phyloP scores from a whole-genome alignment of 2,113 vertebrate species.

The Malurus alboscapulatus region DNA sequence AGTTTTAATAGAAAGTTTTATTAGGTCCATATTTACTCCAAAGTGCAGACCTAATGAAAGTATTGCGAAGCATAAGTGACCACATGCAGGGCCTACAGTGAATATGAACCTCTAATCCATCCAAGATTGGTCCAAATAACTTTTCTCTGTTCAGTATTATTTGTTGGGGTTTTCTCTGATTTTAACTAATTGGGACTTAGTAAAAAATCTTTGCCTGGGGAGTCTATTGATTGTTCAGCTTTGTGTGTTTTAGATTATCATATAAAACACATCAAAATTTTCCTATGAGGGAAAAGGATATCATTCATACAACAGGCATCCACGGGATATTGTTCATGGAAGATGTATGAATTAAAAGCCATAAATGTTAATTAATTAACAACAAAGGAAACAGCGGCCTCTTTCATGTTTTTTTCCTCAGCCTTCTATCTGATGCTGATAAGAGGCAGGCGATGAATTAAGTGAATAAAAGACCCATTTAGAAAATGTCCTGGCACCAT shows the following conservation, averaged over 20 bases:
- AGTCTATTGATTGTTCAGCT: not conserved
- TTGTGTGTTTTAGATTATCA: not conserved
- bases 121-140: not conserved
- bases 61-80: not conserved
- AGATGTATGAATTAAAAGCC: not conserved
- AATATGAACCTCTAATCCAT: not conserved
- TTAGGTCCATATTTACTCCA: not conserved
- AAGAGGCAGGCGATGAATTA: not conserved
- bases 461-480: not conserved
- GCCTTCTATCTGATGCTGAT: not conserved
- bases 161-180: not conserved
- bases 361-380: slow-evolving; percentile 3
- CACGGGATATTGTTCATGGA: not conserved
- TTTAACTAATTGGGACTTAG: not conserved
- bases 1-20: not conserved
- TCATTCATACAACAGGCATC: not conserved
- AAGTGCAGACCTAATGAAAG: not conserved
- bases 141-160: not conserved
- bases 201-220: not conserved
- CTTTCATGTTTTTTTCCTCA: not conserved
- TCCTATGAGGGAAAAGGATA: not conserved
- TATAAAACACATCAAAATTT: not conserved
- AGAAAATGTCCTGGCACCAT: not conserved
- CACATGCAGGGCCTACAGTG: not conserved
- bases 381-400: not conserved